Base-by-base conservation (phyloP, 2,888 invertebrate genomes). In the Ecliptopera silaceata region DNA sequence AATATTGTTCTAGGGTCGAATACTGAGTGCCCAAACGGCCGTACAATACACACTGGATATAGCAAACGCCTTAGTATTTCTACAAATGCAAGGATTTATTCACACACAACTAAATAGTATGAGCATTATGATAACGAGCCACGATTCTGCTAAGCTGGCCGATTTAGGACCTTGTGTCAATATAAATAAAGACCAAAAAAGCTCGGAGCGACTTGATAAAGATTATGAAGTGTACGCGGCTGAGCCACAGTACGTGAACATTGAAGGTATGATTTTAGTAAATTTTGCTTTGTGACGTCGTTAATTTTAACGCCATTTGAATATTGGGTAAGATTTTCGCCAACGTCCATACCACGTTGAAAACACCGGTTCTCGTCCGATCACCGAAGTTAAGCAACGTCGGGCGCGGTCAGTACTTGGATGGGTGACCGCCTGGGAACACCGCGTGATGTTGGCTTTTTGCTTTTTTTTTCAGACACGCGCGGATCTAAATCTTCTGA, bases 401-500 rank as follows among this genome's bases (percentile, higher is more conserved):
- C 80, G 84, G 82, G 82, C 82, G 82, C 71, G 79, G 79, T 84
- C 82, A 84, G 85, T 84, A 84, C 83, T 83, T 84, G 82, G 86
- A 87, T 87, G 88, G 86, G 86, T 87, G 87, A 87, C 86, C 84
- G 84, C 84, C 81, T 85, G 79, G 77, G 78, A 80, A 80, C 80
- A 80, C 78, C 70, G 56, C 72, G 74, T 74, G 73, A 63, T 63
- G 72, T 74, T 74, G 74, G 74, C 75, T 75, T 77, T 77, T 77
- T 75, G 66, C 45, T 11, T 39, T 55, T 41, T 20, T 44, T 72
- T 72, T 8, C 72, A 88, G 88, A 83, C 34, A 72, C 75, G 15
- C 70, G 66, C 4, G 72, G 75, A 44, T 39, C 72, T 1, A 71
- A 68, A 12, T 61, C 68, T 1, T 64, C 68, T 1, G 90, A 90